Percentiles rank a stretch among this genome's conserved stretches.
phyloP scores from a whole-genome alignment of 2,888 invertebrate genomes.

The Zhuqinia jingwanae region DNA sequence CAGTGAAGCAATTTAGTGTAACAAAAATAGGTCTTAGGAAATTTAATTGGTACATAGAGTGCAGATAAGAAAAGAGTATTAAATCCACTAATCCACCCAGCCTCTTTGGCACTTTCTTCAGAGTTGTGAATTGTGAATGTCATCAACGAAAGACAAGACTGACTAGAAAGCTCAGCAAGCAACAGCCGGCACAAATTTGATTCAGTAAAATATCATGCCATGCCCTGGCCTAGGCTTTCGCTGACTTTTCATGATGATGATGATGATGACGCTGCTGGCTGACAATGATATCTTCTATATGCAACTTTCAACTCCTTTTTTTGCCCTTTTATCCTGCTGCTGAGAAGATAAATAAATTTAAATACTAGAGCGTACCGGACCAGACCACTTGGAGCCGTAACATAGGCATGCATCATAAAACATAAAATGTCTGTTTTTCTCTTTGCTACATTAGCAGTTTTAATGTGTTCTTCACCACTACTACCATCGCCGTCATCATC shows the following conservation, averaged over 20 bases:
- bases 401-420: neutral
- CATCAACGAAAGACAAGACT: neutral
- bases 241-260: neutral
- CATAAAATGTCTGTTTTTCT: neutral
- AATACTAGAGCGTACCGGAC: conserved; percentile 29
- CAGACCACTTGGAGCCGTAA: conserved; percentile 48
- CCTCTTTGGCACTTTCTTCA: neutral
- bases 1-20: neutral
- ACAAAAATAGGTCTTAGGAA: conserved; percentile 17
- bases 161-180: neutral
- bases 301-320: too few relatives aligned
- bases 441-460: conserved; percentile 27
- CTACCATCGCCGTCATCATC: neutral
- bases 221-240: conserved; percentile 16
- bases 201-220: neutral
- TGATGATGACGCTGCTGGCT: neutral
- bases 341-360: conserved; percentile 3
- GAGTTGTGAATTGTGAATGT: too few relatives aligned
- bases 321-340: neutral
- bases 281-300: conserved; percentile 16
- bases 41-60: conserved; percentile 20
- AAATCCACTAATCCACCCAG: neutral
- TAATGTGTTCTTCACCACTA: conserved; percentile 12
- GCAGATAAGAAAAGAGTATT: neutral
- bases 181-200: neutral